Evolutionary conservation across 2,888 invertebrate species (phyloP).

Genomic region (Enchytraeus crypticus): DNA sequence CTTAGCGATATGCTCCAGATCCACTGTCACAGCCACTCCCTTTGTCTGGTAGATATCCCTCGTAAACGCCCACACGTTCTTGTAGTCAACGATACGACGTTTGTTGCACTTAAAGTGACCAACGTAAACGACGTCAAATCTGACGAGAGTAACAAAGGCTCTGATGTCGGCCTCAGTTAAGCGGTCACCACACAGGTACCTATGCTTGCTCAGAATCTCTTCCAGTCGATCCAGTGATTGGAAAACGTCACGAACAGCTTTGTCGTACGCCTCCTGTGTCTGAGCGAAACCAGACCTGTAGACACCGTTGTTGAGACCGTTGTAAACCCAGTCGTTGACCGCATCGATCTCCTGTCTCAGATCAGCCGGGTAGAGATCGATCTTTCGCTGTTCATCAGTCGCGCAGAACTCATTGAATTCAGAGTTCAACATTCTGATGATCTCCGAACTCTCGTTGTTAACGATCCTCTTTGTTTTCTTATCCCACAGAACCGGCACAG

Average conservation of each 20-base stretch:
- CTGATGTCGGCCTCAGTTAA: slow-evolving; percentile 45
- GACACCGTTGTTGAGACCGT: slow-evolving; percentile 43
- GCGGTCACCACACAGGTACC: slow-evolving; percentile 34
- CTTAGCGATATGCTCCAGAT: slow-evolving; percentile 37
- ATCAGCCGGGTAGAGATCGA: slow-evolving; percentile 38
- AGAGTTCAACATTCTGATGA: slow-evolving; percentile 42
- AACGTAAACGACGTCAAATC: slow-evolving; percentile 43
- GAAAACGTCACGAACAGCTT: slow-evolving; percentile 34
- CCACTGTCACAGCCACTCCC: slow-evolving; percentile 37
- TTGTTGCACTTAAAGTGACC: slow-evolving; percentile 45
- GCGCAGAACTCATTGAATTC: slow-evolving; percentile 42
- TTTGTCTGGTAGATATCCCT: slow-evolving; percentile 39
- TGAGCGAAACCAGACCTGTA: slow-evolving; percentile 40
- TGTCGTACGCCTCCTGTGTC: slow-evolving; percentile 39
- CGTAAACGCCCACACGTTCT: slow-evolving; percentile 39
- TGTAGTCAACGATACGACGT: slow-evolving; percentile 39
- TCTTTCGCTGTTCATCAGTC: slow-evolving; percentile 32
- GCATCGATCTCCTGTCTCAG: slow-evolving; percentile 35
- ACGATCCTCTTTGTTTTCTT: slow-evolving; percentile 38
- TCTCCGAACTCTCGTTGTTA: slow-evolving; percentile 45
- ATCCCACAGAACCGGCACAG: slow-evolving; percentile 44
- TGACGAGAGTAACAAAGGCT: slow-evolving; percentile 38
- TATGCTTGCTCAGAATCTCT: slow-evolving; percentile 32
- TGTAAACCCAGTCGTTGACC: slow-evolving; percentile 39
- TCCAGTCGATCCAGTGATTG: slow-evolving; percentile 39